Evolutionary conservation across 64 coral and sea anemone genomes (phyloP).

Genomic region (Astreopora myriophthalma): DNA sequence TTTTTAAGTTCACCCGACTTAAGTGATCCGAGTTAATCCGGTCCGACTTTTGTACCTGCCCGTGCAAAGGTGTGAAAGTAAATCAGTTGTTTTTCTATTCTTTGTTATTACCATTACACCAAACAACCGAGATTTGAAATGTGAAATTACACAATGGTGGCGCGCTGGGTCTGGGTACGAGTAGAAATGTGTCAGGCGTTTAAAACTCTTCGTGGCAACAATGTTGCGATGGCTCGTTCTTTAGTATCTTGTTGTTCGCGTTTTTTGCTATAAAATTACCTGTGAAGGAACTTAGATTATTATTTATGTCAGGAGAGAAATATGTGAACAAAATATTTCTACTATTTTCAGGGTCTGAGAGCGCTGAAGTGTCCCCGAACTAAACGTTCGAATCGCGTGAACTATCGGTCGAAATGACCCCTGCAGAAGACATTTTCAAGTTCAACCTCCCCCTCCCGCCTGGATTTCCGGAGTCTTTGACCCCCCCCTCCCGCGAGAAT

Average conservation of each 20-base stretch:
- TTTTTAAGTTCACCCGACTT: not conserved
- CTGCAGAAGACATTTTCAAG: too few relatives aligned
- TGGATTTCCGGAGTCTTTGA: not conserved
- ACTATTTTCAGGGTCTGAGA: not conserved
- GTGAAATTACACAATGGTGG: too few relatives aligned
- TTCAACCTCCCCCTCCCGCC: not conserved
- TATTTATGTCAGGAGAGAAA: conserved; percentile 32
- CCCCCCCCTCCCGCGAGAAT: not conserved
- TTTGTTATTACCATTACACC: not conserved
- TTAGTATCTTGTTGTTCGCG: not conserved
- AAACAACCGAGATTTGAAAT: too few relatives aligned
- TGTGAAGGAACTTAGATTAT: conserved; percentile 32
- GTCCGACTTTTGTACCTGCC: too few relatives aligned
- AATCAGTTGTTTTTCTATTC: conserved; percentile 17
- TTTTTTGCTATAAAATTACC: conserved; percentile 26
- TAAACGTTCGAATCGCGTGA: not conserved
- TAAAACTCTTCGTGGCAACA: conserved; percentile 16
- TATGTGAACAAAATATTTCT: not conserved
- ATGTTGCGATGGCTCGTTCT: not conserved
- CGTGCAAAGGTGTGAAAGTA: not conserved
- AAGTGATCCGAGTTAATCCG: too few relatives aligned
- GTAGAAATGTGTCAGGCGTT: conserved; percentile 33
- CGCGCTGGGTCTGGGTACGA: conserved; percentile 21
- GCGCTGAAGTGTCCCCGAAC: not conserved
- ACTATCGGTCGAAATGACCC: too few relatives aligned